A percentile compares a stretch with the other conserved stretches of the same genome.
These are phyloP conservation scores for Argyrosomus japonicus DNA, from an alignment of 2,113 vertebrate genomes.

Conservation along the genomic window DNA sequence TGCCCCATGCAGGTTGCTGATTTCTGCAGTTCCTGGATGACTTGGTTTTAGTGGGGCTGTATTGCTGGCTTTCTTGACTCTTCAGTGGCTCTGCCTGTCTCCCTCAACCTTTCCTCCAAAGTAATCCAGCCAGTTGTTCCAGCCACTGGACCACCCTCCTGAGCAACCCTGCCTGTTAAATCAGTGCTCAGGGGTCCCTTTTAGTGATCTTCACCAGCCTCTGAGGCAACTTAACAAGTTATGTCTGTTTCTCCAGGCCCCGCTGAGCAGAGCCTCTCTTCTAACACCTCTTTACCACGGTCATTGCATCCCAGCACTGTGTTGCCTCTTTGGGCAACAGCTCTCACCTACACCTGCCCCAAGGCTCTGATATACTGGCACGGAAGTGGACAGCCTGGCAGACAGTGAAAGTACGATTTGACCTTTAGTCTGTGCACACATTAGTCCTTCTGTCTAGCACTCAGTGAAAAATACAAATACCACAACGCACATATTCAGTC, in stretches of 20 bases:
- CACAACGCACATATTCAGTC: background rate
- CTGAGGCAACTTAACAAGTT: slow-evolving; percentile 16
- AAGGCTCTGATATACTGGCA: background rate
- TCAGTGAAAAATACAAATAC: slow-evolving; percentile 4
- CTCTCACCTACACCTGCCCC: background rate
- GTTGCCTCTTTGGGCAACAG: background rate
- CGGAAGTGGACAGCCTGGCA: background rate
- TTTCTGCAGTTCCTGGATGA: background rate
- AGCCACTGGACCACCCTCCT: background rate
- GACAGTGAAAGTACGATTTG: background rate
- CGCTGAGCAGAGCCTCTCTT: slow-evolving; percentile 4
- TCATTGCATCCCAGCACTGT: background rate
- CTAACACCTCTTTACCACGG: background rate
- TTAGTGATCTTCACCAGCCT: background rate
- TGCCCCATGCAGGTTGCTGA: background rate
- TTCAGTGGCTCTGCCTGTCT: slow-evolving; percentile 15
- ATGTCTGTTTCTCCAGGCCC: slow-evolving; percentile 1
- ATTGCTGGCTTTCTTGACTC: background rate
- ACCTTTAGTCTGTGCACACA: background rate
- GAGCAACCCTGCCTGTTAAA: slow-evolving; percentile 2
- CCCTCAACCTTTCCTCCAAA: background rate
- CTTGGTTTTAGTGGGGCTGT: background rate
- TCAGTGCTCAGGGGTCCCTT: background rate
- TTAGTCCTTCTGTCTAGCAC: background rate
- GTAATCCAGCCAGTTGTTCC: slow-evolving; percentile 9